Evolutionary conservation across 2,113 vertebrate genomes (phyloP).

Genomic region (Euleptes europaea): DNA sequence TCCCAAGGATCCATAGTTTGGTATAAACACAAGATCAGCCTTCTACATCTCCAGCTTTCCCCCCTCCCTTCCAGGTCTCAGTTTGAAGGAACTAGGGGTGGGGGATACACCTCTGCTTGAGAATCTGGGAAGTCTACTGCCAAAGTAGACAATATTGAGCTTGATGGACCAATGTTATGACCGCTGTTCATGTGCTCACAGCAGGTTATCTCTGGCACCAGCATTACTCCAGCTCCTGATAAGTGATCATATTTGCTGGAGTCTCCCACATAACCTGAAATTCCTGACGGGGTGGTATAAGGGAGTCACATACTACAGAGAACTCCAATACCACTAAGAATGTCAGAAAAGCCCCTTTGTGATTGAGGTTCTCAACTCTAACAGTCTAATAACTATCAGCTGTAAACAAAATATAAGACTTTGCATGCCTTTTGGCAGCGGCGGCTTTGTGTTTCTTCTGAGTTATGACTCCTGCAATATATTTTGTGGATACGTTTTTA

Average conservation of each 20-base stretch:
- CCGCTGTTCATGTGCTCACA: not conserved
- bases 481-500: slow-evolving; percentile 15
- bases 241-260: not conserved
- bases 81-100: too few relatives aligned
- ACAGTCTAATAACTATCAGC: not conserved
- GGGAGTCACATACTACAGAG: too few relatives aligned
- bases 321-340: not conserved
- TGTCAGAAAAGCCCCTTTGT: not conserved
- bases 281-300: not conserved
- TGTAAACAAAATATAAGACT: slow-evolving; percentile 1
- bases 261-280: not conserved
- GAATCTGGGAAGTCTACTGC: not conserved
- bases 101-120: not conserved
- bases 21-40: not conserved
- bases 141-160: not conserved
- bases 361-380: not conserved
- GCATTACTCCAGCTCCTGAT: not conserved
- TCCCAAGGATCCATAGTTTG: not conserved
- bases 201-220: not conserved
- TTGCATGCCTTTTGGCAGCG: not conserved
- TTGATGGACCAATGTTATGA: not conserved
- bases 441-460: not conserved
- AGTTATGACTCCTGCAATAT: not conserved
- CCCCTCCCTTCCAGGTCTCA: too few relatives aligned
- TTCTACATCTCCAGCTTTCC: not conserved